Conservation (phyloP, 2,797 vertebrate genomes). For the Pampus argenteus region DNA sequence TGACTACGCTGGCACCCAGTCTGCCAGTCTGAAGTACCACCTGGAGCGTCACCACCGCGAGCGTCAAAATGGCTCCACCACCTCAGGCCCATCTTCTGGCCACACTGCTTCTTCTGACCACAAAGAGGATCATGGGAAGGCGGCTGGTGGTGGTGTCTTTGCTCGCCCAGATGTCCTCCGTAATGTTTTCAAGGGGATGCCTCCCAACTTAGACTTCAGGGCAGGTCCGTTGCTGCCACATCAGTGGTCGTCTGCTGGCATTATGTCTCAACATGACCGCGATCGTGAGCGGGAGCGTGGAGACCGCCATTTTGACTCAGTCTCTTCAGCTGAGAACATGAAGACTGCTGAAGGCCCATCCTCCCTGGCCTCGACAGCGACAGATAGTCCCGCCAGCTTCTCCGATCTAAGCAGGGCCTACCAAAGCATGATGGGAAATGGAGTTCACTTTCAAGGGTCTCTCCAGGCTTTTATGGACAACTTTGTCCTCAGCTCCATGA, state of each 20-base stretch:
- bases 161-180: slow-evolving; percentile 95
- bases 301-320: slow-evolving; percentile 88
- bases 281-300: slow-evolving; percentile 78
- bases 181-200: slow-evolving; percentile 93
- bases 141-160: slow-evolving; percentile 88
- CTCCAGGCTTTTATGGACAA: slow-evolving; percentile 98
- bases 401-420: slow-evolving; percentile 94
- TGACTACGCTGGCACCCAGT: slow-evolving; percentile 99
- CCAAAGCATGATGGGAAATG: slow-evolving; percentile 94
- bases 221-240: slow-evolving; percentile 89
- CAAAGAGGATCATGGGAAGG: slow-evolving; percentile 90
- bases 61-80: slow-evolving; percentile 92
- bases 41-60: slow-evolving; percentile 97
- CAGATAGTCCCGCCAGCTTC: slow-evolving; percentile 90
- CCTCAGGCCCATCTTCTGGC: slow-evolving; percentile 85
- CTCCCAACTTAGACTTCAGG: slow-evolving; percentile 91
- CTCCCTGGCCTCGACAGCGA: slow-evolving; percentile 69
- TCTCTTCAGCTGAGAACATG: slow-evolving; percentile 86
- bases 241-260: slow-evolving; percentile 91
- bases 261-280: slow-evolving; percentile 88
- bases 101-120: slow-evolving; percentile 91
- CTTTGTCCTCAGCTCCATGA: slow-evolving; percentile 94
- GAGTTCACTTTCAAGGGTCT: slow-evolving; percentile 97
- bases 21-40: slow-evolving; percentile 98
- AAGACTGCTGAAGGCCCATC: slow-evolving; percentile 85